Percentiles rank a stretch among this genome's conserved stretches.
phyloP scores from a whole-genome alignment of 2,113 vertebrate species.

The Oryzias javanicus region DNA sequence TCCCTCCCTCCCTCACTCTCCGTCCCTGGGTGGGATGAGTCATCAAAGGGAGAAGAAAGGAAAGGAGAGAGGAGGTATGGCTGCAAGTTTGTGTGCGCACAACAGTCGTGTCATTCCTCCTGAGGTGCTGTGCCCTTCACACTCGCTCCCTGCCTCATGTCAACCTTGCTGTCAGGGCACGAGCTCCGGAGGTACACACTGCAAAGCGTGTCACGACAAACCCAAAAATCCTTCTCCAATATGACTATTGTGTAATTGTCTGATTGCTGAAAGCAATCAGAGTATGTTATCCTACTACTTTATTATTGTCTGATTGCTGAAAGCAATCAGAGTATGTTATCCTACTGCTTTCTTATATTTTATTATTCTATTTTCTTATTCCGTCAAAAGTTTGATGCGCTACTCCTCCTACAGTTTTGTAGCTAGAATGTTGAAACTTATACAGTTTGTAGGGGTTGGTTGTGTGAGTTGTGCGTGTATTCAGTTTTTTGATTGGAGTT shows the following conservation, averaged over 20 bases:
- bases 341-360: no score
- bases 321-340: no score
- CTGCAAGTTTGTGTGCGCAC: slow-evolving; percentile 23
- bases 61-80: slow-evolving; percentile 55
- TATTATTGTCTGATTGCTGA: no score
- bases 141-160: slow-evolving; percentile 58
- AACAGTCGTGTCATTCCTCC: slow-evolving; percentile 61
- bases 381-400: no score
- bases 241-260: slow-evolving; percentile 5
- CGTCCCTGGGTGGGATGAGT: slow-evolving; percentile 74
- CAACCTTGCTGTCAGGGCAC: slow-evolving; percentile 55
- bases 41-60: slow-evolving; percentile 64
- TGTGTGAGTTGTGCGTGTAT: no score
- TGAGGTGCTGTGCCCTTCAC: slow-evolving; percentile 71
- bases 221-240: slow-evolving; percentile 15
- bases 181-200: slow-evolving; percentile 21
- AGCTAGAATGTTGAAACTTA: no score
- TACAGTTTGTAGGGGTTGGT: no score
- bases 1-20: slow-evolving; percentile 37
- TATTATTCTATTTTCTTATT: no score
- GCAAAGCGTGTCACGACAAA: background rate
- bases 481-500: no score
- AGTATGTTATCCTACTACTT: no score
- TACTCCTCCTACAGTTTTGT: no score
- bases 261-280: no score